Evolutionary conservation across 1,140 invertebrate species (phyloP), one percentile per base, ranked within the genome.

Genomic region (Drosophila auraria): DNA sequence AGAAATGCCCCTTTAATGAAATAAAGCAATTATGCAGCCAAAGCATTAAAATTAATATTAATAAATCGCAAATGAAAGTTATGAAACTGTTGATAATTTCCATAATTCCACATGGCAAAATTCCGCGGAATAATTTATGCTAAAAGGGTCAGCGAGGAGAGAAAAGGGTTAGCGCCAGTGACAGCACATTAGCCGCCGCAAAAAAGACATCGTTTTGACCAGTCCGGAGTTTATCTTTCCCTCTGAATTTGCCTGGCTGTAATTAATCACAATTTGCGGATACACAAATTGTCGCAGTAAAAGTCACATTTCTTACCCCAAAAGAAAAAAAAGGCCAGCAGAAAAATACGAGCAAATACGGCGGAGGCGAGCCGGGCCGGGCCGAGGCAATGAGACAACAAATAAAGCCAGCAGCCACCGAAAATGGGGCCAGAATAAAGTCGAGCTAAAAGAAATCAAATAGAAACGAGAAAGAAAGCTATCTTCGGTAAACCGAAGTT

Each of bases 191-290:
- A 78, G 74, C 50, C 51, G 9, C 11, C 23, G 44, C 15, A 45
- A 78, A 33, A 50, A 42, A 71, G 17, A 38, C 27, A 73, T 44
- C 36, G 54, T 50, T 73, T 72, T 73, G 70, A 73, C 70, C 70
- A 73, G 70, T 72, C 20, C 20, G 11, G 68, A 51, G 68, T 73
- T 56, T 72, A 73, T 61, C 65, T 54, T 20, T 33, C 15, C 25
- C 62, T 30, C 33, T 64, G 25, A 25, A 42, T 62, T 65, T 57
- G 57, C 53, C 33, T 56, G 44, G 20, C 57, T 78, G 50, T 81
- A 82, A 81, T 81, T 81, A 81, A 81, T 81, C 79, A 81, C 79
- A 81, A 81, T 81, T 81, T 82, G 79, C 79, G 79, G 79, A 81
- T 81, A 81, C 78, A 81, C 79, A 81, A 81, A 81, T 81, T 81